phyloP scores from a whole-genome alignment of 1,140 invertebrate species.

The Scylla paramamosain region DNA sequence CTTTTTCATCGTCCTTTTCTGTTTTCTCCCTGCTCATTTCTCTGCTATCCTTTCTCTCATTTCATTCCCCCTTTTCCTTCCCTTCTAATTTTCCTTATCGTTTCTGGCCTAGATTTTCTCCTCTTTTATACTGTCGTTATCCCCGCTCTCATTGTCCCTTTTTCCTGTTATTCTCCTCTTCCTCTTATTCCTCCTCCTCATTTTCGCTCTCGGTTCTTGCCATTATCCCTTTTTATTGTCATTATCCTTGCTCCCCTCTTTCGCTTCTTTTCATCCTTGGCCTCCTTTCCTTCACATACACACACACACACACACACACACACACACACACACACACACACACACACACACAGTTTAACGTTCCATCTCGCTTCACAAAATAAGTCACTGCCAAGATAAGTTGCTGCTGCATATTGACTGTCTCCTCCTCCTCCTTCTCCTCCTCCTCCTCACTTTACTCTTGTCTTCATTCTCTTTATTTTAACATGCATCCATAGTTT shows the following conservation, averaged over 20 bases:
- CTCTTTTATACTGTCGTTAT: slow-evolving; percentile 30
- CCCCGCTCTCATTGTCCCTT: background rate
- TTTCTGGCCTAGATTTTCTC: background rate
- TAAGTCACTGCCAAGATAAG: background rate
- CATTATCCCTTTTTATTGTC: background rate
- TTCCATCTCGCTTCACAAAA: background rate
- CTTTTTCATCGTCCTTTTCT: background rate
- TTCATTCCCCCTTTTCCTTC: background rate
- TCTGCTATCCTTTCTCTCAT: background rate
- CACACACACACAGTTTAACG: background rate
- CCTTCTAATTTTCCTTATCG: background rate
- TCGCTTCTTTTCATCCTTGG: background rate
- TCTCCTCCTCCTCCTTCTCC: background rate
- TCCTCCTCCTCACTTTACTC: too few relatives aligned
- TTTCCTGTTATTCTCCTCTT: slow-evolving; percentile 9
- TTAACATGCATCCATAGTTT: too few relatives aligned
- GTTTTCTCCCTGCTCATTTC: background rate
- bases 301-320: slow-evolving; percentile 4
- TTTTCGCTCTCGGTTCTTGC: background rate
- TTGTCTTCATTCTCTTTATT: too few relatives aligned
- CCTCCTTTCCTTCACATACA: background rate
- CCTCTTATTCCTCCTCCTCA: slow-evolving; percentile 27
- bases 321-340: too few relatives aligned
- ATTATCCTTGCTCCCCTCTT: background rate
- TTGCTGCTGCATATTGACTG: background rate